Percentiles rank a stretch among this genome's conserved stretches.
Conservation (phyloP, 2,888 invertebrate genomes). For the Chrysolina americana region DNA sequence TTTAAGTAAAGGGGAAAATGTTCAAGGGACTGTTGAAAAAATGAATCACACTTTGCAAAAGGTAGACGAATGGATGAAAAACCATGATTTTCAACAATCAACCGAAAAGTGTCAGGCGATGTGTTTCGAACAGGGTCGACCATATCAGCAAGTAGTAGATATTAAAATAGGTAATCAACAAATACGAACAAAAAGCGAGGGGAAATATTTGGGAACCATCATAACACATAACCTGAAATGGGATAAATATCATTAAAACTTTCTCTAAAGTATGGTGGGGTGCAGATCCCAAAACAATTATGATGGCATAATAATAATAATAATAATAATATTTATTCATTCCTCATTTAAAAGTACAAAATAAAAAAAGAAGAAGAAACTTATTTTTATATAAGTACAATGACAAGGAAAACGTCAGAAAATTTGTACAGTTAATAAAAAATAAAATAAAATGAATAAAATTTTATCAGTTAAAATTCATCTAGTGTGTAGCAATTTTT, state of each 20-base stretch:
- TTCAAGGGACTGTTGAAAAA: not conserved
- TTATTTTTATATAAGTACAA: too few relatives aligned
- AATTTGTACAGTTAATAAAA: too few relatives aligned
- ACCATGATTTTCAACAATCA: slow-evolving; percentile 28
- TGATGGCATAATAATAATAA: too few relatives aligned
- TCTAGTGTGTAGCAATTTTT: too few relatives aligned
- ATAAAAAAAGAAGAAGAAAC: too few relatives aligned
- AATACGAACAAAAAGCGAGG: not conserved
- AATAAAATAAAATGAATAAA: too few relatives aligned
- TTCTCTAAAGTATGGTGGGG: slow-evolving; percentile 22
- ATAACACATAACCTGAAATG: slow-evolving; percentile 34
- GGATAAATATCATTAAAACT: slow-evolving; percentile 34
- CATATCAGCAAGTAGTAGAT: not conserved
- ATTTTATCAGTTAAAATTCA: too few relatives aligned
- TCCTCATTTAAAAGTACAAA: too few relatives aligned
- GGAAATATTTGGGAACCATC: slow-evolving; percentile 35
- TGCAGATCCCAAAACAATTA: not conserved
- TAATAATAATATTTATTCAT: too few relatives aligned
- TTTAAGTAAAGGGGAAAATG: slow-evolving; percentile 11
- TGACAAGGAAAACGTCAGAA: too few relatives aligned
- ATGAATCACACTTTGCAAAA: slow-evolving; percentile 25
- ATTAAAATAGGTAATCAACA: not conserved
- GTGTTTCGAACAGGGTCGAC: slow-evolving; percentile 25
- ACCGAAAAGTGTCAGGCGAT: slow-evolving; percentile 36
- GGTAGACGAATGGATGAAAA: slow-evolving; percentile 24